These are phyloP conservation scores for Drosophila meridiana DNA, from an alignment of 2,888 invertebrate genomes.

Conservation along the genomic window DNA sequence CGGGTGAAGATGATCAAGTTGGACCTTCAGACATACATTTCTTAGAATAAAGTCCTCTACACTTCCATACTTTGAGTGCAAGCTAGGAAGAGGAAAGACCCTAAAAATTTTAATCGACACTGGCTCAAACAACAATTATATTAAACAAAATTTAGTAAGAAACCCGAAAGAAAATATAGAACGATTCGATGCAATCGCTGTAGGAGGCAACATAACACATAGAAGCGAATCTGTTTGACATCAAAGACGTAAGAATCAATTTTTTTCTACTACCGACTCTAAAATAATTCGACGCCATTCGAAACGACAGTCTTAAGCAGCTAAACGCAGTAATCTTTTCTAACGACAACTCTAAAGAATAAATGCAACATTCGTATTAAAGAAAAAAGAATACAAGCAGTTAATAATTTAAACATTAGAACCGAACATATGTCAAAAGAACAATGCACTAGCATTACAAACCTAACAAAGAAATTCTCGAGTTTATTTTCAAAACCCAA, in stretches of 20 bases:
- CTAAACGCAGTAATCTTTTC: neutral
- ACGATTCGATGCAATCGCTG: neutral
- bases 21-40: neutral
- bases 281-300: too few relatives aligned
- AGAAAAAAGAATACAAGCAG: neutral
- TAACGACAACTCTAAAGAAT: neutral
- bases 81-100: too few relatives aligned
- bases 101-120: too few relatives aligned
- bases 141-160: too few relatives aligned
- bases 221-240: neutral
- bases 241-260: neutral
- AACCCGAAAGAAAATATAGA: too few relatives aligned
- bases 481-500: constrained; percentile 1
- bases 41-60: neutral
- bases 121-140: too few relatives aligned
- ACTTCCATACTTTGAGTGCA: too few relatives aligned
- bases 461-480: neutral
- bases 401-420: too few relatives aligned
- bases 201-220: neutral
- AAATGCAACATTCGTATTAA: neutral
- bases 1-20: neutral
- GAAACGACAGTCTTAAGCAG: too few relatives aligned
- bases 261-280: too few relatives aligned
- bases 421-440: neutral
- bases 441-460: neutral